phyloP scores from a whole-genome alignment of 2,113 vertebrate species.

The Calidris pugnax region DNA sequence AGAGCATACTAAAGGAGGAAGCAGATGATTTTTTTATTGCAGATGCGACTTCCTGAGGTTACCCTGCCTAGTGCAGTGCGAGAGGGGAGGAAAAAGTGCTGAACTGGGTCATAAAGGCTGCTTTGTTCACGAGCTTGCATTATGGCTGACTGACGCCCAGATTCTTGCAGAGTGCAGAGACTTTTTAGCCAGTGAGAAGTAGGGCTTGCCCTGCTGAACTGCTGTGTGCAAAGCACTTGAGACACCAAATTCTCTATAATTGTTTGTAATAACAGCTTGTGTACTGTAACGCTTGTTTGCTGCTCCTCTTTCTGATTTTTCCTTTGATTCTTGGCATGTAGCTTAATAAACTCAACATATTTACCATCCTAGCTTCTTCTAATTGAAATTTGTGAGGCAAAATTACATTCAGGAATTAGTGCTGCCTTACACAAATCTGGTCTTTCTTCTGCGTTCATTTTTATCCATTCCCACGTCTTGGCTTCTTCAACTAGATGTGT shows the following conservation, averaged over 20 bases:
- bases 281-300: background rate
- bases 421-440: background rate
- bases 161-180: background rate
- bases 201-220: background rate
- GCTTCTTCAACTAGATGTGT: background rate
- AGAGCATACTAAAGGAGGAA: background rate
- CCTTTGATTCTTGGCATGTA: background rate
- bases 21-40: background rate
- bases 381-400: background rate
- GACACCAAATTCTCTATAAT: background rate
- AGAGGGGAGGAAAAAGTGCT: background rate
- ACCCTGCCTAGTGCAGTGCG: background rate
- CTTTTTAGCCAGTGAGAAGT: background rate
- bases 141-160: background rate
- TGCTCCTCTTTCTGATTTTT: background rate
- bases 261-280: background rate
- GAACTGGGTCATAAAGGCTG: background rate
- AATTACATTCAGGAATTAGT: background rate
- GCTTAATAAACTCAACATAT: background rate
- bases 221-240: background rate
- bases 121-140: background rate
- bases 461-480: background rate
- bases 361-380: background rate
- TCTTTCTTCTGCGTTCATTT: background rate
- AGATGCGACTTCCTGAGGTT: background rate